Evolutionary conservation across 2,113 vertebrate genomes (phyloP).

Genomic region (Sprattus sprattus): DNA sequence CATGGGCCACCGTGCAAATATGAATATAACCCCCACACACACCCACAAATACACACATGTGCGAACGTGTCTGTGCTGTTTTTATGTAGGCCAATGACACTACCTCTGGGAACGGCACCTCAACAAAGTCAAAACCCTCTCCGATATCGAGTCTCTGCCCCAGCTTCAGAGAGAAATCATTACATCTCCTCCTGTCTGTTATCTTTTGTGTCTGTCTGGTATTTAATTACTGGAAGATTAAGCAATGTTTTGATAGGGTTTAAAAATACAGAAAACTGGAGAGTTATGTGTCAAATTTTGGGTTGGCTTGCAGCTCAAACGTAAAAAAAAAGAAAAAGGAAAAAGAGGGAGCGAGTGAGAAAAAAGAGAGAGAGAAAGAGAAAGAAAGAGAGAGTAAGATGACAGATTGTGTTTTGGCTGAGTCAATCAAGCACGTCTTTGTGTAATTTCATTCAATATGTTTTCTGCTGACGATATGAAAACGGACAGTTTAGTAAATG

Average conservation of each 20-base stretch:
- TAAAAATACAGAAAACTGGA: neutral
- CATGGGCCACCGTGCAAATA: no score
- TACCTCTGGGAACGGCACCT: neutral
- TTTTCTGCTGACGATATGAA: conserved; percentile 45
- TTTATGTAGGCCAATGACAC: neutral
- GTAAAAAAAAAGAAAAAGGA: neutral
- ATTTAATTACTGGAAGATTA: neutral
- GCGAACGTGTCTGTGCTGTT: neutral
- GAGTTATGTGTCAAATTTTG: neutral
- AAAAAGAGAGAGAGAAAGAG: neutral
- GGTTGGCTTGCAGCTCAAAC: neutral
- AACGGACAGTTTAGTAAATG: conserved; percentile 43
- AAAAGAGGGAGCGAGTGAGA: no score
- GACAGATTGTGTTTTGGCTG: conserved; percentile 51
- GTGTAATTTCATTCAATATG: conserved; percentile 47
- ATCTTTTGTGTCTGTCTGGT: neutral
- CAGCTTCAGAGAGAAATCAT: neutral
- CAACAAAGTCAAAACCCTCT: neutral
- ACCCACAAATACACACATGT: neutral
- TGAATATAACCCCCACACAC: neutral
- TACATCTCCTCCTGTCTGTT: neutral
- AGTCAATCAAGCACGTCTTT: conserved; percentile 37
- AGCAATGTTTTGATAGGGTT: neutral
- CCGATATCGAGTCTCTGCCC: neutral
- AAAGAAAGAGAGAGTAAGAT: conserved; percentile 24